phyloP scores from a whole-genome alignment of 2,797 vertebrate species.

The Anabacerthia variegaticeps region DNA sequence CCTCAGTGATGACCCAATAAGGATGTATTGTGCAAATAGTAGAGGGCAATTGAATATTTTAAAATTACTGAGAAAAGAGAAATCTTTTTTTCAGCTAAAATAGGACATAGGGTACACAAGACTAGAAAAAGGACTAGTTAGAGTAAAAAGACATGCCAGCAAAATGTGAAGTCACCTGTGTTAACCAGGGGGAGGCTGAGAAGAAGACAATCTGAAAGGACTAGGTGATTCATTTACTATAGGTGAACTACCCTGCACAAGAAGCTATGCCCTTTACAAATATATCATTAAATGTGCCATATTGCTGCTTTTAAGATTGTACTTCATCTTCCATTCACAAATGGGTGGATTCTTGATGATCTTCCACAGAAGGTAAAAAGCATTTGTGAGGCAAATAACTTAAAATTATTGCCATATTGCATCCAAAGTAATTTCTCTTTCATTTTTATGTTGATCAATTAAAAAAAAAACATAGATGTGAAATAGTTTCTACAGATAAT shows the following conservation, averaged over 20 bases:
- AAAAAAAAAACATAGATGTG: neutral
- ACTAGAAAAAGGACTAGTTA: neutral
- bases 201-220: neutral
- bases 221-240: neutral
- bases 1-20: neutral
- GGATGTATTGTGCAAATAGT: neutral
- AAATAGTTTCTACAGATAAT: neutral
- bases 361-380: neutral
- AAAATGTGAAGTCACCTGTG: neutral
- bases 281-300: neutral
- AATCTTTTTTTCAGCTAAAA: neutral
- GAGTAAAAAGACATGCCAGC: neutral
- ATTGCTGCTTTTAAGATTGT: neutral
- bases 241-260: neutral
- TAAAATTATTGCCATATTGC: neutral
- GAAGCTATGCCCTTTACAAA: neutral
- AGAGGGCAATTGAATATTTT: neutral
- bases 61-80: neutral
- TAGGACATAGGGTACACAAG: neutral
- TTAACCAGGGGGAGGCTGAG: neutral
- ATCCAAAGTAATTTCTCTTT: neutral
- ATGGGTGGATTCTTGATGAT: neutral
- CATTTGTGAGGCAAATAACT: neutral
- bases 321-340: neutral
- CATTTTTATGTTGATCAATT: neutral